These are phyloP conservation scores for Ypsolopha sequella DNA, from an alignment of 2,888 invertebrate species.

Conservation along the genomic window DNA sequence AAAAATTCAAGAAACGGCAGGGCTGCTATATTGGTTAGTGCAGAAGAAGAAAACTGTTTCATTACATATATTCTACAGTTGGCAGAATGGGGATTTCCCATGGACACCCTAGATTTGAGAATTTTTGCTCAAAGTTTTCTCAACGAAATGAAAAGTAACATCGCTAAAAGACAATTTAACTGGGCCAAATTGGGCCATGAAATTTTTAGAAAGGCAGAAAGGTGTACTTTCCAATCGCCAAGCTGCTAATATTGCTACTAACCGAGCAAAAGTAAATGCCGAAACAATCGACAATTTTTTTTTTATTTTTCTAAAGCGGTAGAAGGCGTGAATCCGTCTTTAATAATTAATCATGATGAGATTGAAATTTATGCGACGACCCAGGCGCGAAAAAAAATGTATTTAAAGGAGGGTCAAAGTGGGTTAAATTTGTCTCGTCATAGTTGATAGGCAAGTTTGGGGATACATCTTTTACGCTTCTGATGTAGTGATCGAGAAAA, in stretches of 20 bases:
- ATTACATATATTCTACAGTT: too few relatives aligned
- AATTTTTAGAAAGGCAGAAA: neutral
- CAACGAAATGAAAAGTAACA: neutral
- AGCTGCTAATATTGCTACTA: neutral
- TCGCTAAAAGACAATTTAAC: neutral
- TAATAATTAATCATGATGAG: constrained; percentile 1
- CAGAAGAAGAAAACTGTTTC: too few relatives aligned
- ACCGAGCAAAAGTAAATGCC: neutral
- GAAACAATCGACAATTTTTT: neutral
- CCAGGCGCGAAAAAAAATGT: neutral
- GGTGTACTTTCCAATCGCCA: neutral
- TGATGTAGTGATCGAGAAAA: too few relatives aligned
- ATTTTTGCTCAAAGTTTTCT: neutral
- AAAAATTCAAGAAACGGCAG: too few relatives aligned
- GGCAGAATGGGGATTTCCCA: neutral
- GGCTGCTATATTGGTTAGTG: too few relatives aligned
- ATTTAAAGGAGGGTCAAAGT: neutral
- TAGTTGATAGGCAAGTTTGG: too few relatives aligned
- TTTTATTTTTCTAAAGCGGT: neutral
- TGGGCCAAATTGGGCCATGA: neutral
- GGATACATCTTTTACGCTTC: too few relatives aligned
- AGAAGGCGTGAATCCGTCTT: neutral
- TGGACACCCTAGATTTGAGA: neutral
- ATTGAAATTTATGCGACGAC: neutral
- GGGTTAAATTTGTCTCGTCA: too few relatives aligned